A percentile compares a stretch with the other conserved stretches of the same genome.
phyloP scores from a whole-genome alignment of 2,888 invertebrate genomes.

The Heliconius aoede region DNA sequence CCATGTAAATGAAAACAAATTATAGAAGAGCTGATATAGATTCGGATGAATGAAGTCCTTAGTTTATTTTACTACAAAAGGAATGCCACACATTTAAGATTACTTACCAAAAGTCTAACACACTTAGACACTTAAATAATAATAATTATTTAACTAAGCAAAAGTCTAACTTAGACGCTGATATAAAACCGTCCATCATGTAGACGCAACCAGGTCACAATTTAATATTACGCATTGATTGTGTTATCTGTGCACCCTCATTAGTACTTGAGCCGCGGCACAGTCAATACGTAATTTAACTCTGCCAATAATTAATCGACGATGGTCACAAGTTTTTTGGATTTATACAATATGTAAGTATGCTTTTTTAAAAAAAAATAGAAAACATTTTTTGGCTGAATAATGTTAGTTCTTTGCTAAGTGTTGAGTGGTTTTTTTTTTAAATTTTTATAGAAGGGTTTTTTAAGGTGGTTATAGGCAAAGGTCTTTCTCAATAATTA shows the following conservation, averaged over 20 bases:
- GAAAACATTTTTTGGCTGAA: neutral
- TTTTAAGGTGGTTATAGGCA: no score
- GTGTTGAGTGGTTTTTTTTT: neutral
- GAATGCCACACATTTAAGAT: no score
- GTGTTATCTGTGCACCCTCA: conserved; percentile 21
- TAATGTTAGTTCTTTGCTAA: neutral
- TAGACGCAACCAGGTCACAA: conserved; percentile 9
- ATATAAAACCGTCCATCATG: conserved; percentile 6
- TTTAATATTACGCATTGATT: neutral
- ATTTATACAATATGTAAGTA: conserved; percentile 13
- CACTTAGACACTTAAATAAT: neutral
- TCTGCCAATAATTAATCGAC: neutral
- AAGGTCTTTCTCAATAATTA: no score
- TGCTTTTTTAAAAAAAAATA: neutral
- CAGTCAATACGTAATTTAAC: conserved; percentile 1
- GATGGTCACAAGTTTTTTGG: conserved; percentile 5
- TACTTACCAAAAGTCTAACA: neutral
- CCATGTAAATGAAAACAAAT: no score
- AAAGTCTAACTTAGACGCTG: conserved; percentile 4
- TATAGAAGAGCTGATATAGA: no score
- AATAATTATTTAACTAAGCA: neutral
- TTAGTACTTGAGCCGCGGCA: conserved; percentile 1
- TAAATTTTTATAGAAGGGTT: neutral
- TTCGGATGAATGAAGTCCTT: no score
- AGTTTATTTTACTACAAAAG: no score